Evolutionary conservation across 2,888 invertebrate species (phyloP).

Genomic region (Clistopyga incitator): DNA sequence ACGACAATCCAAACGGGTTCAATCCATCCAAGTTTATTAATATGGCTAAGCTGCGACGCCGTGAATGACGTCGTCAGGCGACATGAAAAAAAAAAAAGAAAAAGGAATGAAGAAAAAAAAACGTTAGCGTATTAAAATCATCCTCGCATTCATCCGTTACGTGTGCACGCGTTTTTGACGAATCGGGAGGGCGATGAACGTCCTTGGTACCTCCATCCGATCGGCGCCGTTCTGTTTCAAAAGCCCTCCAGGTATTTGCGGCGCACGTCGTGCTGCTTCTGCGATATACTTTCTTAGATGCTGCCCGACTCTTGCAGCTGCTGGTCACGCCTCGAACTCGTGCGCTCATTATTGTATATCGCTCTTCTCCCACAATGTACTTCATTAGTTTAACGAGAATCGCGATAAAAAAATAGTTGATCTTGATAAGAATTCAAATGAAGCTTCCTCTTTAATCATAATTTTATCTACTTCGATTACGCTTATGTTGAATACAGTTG

Average conservation of each 20-base stretch:
- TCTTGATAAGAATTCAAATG: background rate
- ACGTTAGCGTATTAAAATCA: background rate
- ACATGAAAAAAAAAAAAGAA: background rate
- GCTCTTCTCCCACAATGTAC: slow-evolving; percentile 1
- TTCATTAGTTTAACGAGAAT: slow-evolving; percentile 13
- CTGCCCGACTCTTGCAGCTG: background rate
- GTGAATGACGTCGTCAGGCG: slow-evolving; percentile 27
- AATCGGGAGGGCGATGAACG: slow-evolving; percentile 8
- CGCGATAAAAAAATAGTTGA: background rate
- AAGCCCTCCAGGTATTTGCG: background rate
- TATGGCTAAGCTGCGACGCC: slow-evolving; percentile 3
- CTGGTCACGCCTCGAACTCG: background rate
- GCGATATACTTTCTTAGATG: background rate
- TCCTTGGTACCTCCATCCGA: slow-evolving; percentile 8
- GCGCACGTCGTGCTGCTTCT: background rate
- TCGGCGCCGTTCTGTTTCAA: slow-evolving; percentile 8
- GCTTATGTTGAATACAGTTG: too few species aligned
- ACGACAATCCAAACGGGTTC: slow-evolving; percentile 48
- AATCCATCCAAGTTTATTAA: background rate
- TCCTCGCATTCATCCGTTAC: background rate
- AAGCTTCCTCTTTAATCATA: background rate
- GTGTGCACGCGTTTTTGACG: background rate
- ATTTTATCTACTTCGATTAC: too few species aligned
- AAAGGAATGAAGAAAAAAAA: background rate
- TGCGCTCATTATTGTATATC: slow-evolving; percentile 9